A percentile compares a stretch with the other conserved stretches of the same genome.
Evolutionary conservation across 2,113 vertebrate genomes (phyloP).

Genomic region (Sphyrna mokarran): DNA sequence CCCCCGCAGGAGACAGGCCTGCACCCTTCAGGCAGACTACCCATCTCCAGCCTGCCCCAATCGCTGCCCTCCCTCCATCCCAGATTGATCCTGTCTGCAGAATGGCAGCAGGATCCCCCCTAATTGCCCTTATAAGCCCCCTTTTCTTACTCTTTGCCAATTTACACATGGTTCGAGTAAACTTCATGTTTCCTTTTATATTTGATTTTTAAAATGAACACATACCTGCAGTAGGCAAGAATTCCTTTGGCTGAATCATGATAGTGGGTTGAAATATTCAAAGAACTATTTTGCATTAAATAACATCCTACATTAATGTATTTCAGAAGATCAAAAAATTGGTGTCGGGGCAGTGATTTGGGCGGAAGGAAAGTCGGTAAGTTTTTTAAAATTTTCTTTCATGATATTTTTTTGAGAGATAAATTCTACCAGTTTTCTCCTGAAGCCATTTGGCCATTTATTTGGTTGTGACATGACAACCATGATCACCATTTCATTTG

Average conservation of each 20-base stretch:
- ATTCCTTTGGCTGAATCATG: neutral
- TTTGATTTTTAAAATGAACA: neutral
- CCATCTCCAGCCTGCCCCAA: no score
- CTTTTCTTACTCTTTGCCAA: no score
- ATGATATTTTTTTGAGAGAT: neutral
- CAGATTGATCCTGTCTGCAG: no score
- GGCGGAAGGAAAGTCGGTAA: slow-evolving; percentile 78
- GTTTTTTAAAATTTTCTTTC: slow-evolving; percentile 43
- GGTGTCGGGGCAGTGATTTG: slow-evolving; percentile 92
- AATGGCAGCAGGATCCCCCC: no score
- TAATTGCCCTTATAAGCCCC: no score
- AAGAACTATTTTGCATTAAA: neutral
- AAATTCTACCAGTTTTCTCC: neutral
- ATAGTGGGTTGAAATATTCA: neutral
- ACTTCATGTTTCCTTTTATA: neutral
- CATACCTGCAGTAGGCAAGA: neutral
- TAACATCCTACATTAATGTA: slow-evolving; percentile 15
- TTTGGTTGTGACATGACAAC: neutral
- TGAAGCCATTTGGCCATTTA: neutral
- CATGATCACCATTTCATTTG: neutral
- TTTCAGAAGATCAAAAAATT: slow-evolving; percentile 92
- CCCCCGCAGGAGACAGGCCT: no score
- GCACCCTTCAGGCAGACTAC: no score
- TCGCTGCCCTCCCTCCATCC: no score
- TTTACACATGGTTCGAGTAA: no score